Evolutionary conservation across 2,888 invertebrate species (phyloP).

Genomic region (Actias luna): DNA sequence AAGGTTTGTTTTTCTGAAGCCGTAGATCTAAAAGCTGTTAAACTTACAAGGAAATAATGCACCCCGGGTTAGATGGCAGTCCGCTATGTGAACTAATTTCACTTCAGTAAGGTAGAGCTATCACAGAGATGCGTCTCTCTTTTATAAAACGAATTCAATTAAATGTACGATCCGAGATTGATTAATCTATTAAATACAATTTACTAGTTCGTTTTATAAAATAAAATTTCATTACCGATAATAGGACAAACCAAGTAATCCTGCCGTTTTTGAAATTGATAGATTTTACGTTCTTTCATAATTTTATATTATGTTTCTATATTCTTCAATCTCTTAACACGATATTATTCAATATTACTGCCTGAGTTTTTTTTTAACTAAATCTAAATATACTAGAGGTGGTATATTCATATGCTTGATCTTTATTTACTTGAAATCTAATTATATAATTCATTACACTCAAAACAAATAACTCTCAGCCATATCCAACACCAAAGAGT

Average conservation of each 20-base stretch:
- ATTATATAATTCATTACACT: no score
- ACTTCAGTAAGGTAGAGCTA: slow-evolving; percentile 51
- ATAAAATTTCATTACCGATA: not conserved
- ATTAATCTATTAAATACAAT: slow-evolving; percentile 20
- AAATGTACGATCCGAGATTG: slow-evolving; percentile 33
- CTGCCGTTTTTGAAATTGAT: not conserved
- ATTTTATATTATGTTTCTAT: not conserved
- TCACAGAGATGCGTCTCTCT: slow-evolving; percentile 27
- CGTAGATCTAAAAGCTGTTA: slow-evolving; percentile 9
- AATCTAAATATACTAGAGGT: no score
- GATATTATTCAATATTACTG: no score
- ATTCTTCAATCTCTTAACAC: no score
- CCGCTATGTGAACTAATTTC: slow-evolving; percentile 49
- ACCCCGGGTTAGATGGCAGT: not conserved
- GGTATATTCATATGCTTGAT: no score
- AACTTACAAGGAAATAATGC: not conserved
- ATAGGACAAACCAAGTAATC: not conserved
- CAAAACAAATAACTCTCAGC: no score
- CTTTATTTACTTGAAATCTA: no score
- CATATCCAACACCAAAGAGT: no score
- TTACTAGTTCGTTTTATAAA: not conserved
- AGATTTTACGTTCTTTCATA: not conserved
- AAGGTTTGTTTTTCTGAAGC: not conserved
- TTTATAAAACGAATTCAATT: slow-evolving; percentile 52
- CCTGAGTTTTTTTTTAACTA: no score